These are phyloP conservation scores for Pseudococcus jackbeardsleyi DNA, from an alignment of 2,888 invertebrate genomes.

Conservation along the genomic window DNA sequence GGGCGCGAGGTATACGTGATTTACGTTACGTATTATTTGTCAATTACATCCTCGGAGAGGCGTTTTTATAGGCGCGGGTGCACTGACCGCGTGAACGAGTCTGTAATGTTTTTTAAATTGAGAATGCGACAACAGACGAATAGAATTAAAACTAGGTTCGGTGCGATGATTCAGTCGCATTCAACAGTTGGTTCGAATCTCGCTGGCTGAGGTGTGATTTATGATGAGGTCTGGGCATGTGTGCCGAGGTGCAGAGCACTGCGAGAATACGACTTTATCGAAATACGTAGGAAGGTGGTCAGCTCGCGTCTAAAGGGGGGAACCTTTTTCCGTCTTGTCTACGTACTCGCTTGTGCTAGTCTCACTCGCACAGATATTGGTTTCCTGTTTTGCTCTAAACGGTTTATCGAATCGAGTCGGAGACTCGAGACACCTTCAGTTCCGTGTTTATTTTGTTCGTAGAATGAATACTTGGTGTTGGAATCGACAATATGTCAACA, in stretches of 20 bases:
- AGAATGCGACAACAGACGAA: background rate
- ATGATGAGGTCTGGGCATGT: background rate
- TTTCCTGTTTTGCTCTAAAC: background rate
- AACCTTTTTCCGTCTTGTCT: background rate
- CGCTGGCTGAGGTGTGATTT: background rate
- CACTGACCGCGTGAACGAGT: background rate
- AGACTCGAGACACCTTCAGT: too few species aligned
- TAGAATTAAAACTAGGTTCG: background rate
- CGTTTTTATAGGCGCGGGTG: background rate
- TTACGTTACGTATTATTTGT: conserved; percentile 6
- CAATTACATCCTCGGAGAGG: background rate
- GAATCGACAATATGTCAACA: too few species aligned
- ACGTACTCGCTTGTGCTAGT: background rate
- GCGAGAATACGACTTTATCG: background rate
- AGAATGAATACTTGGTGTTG: too few species aligned
- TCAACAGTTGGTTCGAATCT: background rate
- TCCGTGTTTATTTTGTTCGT: too few species aligned
- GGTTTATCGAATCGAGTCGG: too few species aligned
- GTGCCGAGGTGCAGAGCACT: background rate
- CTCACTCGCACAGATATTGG: background rate
- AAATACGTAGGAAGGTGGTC: background rate
- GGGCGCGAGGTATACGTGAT: background rate
- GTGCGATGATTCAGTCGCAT: background rate
- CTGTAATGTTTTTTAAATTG: background rate
- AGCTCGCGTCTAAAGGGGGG: background rate